Percentiles rank a stretch among this genome's conserved stretches.
Conservation (phyloP, 2,113 vertebrate genomes). For the Nipponia nippon region DNA sequence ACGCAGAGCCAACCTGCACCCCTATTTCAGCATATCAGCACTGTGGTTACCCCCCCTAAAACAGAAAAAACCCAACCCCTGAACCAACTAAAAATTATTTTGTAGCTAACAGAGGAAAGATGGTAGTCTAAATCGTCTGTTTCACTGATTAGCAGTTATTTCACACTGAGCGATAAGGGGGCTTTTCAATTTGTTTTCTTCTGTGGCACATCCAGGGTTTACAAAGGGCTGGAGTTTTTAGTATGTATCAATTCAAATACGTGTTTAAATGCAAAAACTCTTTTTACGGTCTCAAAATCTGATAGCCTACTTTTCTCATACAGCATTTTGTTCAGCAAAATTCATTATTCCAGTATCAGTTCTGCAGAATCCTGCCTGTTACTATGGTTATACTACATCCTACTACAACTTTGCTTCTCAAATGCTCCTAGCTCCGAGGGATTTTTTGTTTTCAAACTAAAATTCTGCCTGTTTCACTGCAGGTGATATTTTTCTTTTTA, state of each 20-base stretch:
- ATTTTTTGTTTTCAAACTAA: background rate
- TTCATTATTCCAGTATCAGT: background rate
- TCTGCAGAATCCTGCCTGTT: background rate
- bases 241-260: background rate
- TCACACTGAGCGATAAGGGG: background rate
- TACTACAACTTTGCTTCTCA: background rate
- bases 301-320: background rate
- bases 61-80: background rate
- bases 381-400: background rate
- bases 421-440: background rate
- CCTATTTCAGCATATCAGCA: rapidly evolving
- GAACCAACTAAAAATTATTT: background rate
- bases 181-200: background rate
- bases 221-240: background rate
- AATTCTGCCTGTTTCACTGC: background rate
- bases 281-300: background rate
- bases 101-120: background rate
- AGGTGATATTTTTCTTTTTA: background rate
- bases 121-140: background rate
- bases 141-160: background rate
- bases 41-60: background rate
- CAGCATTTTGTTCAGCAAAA: background rate
- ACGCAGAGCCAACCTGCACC: background rate
- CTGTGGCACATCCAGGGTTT: background rate
- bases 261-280: background rate